Evolutionary conservation across 2,888 invertebrate species (phyloP), one percentile per base, ranked within the genome.

Genomic region (Chamaedrilus cognettii): DNA sequence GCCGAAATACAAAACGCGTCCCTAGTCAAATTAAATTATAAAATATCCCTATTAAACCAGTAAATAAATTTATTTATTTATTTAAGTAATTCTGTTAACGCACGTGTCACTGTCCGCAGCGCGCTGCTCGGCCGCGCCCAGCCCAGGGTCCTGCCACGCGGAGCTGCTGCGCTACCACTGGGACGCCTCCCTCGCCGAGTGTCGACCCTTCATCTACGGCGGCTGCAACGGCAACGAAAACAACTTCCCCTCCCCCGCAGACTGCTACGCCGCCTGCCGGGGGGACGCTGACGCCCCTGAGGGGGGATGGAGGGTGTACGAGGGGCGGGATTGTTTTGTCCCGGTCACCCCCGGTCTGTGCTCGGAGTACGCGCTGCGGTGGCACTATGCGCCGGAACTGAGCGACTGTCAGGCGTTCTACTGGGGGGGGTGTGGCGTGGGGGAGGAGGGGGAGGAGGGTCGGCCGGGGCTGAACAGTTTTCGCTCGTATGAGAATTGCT

Each of bases 141-240:
- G 60, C n/a, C 3, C 31, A 0, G 70, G 72, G 5, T 49, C 59
- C 11, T 69, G 72, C 51, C 30, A 51, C 28, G 67, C 60, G 19
- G 32, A 69, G 42, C 35, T 60, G 28, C 56, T 42, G 15, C 61
- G 65, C 30, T 97, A 92, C 92, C 92, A 91, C 85, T 96, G 90
- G 82, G 92, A 96, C 82, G 81, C 86, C 0, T 88, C 88, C 0
- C 86, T 89, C 57, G 90, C 90, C 76, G 58, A 64, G 31, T 70
- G 70, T 32, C 60, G 61, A 74, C 87, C 87, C 76, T 94, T 96
- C 84, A 88, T 89, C 51, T 96, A 90, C 81, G 90, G 93, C 1
- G 96, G 96, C 1, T 96, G 96, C 80, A 89, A 94, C 65, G 96
- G 96, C 56, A 96, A 96, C 80, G 90, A 88, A 68, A 96, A 96